Percentiles rank a stretch among this genome's conserved stretches.
Conservation (phyloP, 2,113 vertebrate species). For the Psittacula cyanocephala region DNA sequence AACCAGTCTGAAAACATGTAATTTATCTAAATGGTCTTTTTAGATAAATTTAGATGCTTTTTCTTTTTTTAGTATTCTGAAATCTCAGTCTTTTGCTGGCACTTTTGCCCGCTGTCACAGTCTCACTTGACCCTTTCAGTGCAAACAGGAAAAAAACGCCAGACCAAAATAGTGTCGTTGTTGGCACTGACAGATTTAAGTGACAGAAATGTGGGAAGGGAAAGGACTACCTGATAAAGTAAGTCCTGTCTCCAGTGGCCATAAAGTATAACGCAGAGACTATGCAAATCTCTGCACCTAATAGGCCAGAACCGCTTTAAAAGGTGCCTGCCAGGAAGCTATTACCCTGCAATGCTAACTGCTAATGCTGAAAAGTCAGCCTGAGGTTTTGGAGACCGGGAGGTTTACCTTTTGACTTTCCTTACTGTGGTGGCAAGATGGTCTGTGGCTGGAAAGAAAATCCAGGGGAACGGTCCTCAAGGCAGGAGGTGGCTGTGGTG, state of each 20-base stretch:
- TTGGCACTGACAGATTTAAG: neutral
- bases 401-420: neutral
- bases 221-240: neutral
- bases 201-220: neutral
- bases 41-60: neutral
- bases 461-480: neutral
- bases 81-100: neutral
- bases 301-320: neutral
- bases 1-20: neutral
- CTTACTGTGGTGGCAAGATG: neutral
- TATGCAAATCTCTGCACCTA: neutral
- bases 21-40: neutral
- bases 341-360: neutral
- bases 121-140: neutral
- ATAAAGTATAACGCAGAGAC: neutral
- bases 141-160: neutral
- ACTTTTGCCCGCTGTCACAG: neutral
- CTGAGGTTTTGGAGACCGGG: neutral
- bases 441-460: neutral
- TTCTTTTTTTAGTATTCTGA: neutral
- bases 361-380: neutral
- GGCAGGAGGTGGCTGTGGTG: neutral
- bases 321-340: neutral
- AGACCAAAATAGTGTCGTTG: neutral
- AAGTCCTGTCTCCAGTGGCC: neutral